Evolutionary conservation across 2,888 invertebrate species (phyloP), one percentile per base, ranked within the genome.

Genomic region (Antitype chi): DNA sequence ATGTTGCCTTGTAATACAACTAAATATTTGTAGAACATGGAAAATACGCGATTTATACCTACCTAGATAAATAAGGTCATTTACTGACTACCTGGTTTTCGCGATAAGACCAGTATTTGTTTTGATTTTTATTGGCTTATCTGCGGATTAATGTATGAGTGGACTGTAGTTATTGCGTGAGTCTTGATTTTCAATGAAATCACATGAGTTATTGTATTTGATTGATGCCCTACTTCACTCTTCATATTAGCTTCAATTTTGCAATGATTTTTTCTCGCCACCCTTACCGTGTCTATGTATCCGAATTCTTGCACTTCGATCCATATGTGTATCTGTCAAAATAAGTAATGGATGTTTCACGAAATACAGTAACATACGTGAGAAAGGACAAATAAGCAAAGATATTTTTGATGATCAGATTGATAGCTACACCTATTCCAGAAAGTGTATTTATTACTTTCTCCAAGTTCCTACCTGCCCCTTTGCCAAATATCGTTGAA

Each of bases 51-150:
- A 81, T 81, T 52, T 59, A 13, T n/a, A 70, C 59, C 28, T n/a
- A 70, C 59, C 28, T 60, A 84, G 81, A 81, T 63, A 53, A 68
- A 38, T 63, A 70, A 81, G 75, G 81, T 70, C 70, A 32, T 7
- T 47, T 38, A 23, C 3, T 62, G 49, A n/a, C 70, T 82, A 68
- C 70, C 67, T 28, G 66, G 4, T 63, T 70, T 80, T 49, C 0
- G 13, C n/a, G 85, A 82, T 82, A 85, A 82, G 59, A 81, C 59
- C 28, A 11, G 43, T 53, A 49, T 53, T 70, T 28, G 64, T 81
- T 74, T 63, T 81, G 59, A 74, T 68, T 82, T 80, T 52, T 78
- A 64, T 67, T 75, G 49, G 17, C 25, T 85, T 82, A 85, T 85
- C 85, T 59, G 9, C 53, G 63, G 85, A 82, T 85, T 80, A 79